Evolutionary conservation across 2,888 invertebrate genomes (phyloP).

Genomic region (Lasioglossum lativentre): DNA sequence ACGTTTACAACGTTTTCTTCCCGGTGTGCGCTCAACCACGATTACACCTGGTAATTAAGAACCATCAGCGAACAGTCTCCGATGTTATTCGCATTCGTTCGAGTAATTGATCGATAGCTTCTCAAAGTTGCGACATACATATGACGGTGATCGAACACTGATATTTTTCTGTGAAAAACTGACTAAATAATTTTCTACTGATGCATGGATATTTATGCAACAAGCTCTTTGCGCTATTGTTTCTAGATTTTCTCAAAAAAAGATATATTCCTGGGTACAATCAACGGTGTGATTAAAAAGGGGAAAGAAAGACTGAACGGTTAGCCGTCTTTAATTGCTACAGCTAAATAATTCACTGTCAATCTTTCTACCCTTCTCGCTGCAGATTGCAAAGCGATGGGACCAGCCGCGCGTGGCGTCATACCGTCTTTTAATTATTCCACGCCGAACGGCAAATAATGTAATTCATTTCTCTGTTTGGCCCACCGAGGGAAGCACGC

Average conservation of each 20-base stretch:
- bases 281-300: constrained; percentile 20
- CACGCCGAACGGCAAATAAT: constrained; percentile 78
- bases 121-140: constrained; percentile 71
- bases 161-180: constrained; percentile 9
- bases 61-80: constrained; percentile 51
- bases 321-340: constrained; percentile 78
- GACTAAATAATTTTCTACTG: not conserved
- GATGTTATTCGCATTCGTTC: constrained; percentile 69
- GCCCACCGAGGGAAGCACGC: constrained; percentile 67
- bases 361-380: constrained; percentile 81
- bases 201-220: not conserved
- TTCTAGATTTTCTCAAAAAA: not conserved
- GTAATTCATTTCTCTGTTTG: constrained; percentile 81
- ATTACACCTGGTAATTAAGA: constrained; percentile 80
- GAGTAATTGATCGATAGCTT: constrained; percentile 79
- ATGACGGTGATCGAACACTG: constrained; percentile 67
- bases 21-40: constrained; percentile 60
- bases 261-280: not conserved
- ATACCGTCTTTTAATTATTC: constrained; percentile 81
- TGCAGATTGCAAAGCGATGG: constrained; percentile 53
- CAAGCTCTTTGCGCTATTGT: not conserved
- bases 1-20: constrained; percentile 79
- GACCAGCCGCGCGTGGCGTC: constrained; percentile 53
- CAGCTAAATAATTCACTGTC: constrained; percentile 83
- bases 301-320: constrained; percentile 30